Evolutionary conservation across 1,140 invertebrate species (phyloP).

Genomic region (Lutraria rhynchaena): DNA sequence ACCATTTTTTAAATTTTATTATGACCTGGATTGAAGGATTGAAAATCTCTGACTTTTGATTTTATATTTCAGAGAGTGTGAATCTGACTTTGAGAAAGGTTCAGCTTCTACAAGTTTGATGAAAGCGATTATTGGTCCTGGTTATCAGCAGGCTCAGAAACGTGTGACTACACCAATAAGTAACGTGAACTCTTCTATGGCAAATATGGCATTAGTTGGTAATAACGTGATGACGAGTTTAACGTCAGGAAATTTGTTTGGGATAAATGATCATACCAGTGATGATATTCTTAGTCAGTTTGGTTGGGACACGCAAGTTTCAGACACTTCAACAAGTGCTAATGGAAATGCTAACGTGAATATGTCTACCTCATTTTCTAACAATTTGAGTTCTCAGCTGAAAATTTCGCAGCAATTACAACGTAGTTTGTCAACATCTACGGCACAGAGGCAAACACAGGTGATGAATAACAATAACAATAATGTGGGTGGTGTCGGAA

Average conservation of each 20-base stretch:
- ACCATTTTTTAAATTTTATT: no score
- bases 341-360: constrained; percentile 14
- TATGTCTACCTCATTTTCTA: constrained; percentile 16
- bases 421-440: constrained; percentile 45
- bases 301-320: constrained; percentile 28
- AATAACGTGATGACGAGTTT: constrained; percentile 40
- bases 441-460: not conserved
- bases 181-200: constrained; percentile 57
- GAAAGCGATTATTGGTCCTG: constrained; percentile 79
- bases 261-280: constrained; percentile 11
- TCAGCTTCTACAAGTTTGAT: constrained; percentile 81
- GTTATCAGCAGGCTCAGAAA: constrained; percentile 15
- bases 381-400: constrained; percentile 29
- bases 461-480: not conserved
- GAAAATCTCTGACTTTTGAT: no score
- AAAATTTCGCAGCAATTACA: constrained; percentile 49
- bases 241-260: constrained; percentile 33
- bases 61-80: constrained; percentile 76
- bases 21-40: no score
- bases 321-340: constrained; percentile 41
- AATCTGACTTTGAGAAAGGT: constrained; percentile 80
- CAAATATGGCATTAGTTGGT: constrained; percentile 45
- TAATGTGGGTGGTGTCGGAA: not conserved
- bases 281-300: constrained; percentile 37
- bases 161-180: constrained; percentile 18